These are phyloP conservation scores for Temnothorax rugatulus DNA, from an alignment of 2,888 invertebrate species.

Conservation along the genomic window DNA sequence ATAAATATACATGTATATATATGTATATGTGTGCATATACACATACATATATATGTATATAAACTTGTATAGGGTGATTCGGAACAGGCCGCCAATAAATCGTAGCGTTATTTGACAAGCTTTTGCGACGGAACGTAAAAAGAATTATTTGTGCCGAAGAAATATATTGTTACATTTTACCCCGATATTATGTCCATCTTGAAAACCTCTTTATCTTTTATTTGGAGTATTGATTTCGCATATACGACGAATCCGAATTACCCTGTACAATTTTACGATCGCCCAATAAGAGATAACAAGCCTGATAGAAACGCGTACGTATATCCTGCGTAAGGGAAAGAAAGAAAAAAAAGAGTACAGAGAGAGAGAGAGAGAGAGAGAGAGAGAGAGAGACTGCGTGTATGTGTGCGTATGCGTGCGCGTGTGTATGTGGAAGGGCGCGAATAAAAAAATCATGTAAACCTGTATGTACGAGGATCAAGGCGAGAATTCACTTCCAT, in stretches of 20 bases:
- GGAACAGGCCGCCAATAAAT: background rate
- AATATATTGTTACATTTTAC: background rate
- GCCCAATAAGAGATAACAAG: conserved; percentile 72
- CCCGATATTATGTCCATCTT: background rate
- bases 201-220: background rate
- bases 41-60: background rate
- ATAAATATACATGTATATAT: conserved; percentile 41
- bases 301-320: conserved; percentile 65
- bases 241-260: conserved; percentile 40
- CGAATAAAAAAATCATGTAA: conserved; percentile 39
- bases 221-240: background rate
- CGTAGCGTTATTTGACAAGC: background rate
- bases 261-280: conserved; percentile 65
- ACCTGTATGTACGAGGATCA: conserved; percentile 27
- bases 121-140: background rate
- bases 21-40: conserved; percentile 21
- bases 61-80: conserved; percentile 47
- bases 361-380: too few relatives aligned
- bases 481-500: conserved; percentile 64
- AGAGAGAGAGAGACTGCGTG: background rate
- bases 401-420: conserved; percentile 1
- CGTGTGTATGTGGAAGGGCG: conserved; percentile 8
- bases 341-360: background rate
- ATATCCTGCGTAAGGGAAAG: conserved; percentile 27
- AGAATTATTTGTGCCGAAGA: background rate